phyloP scores from a whole-genome alignment of 2,888 invertebrate species.

The Aspidiotus destructor region DNA sequence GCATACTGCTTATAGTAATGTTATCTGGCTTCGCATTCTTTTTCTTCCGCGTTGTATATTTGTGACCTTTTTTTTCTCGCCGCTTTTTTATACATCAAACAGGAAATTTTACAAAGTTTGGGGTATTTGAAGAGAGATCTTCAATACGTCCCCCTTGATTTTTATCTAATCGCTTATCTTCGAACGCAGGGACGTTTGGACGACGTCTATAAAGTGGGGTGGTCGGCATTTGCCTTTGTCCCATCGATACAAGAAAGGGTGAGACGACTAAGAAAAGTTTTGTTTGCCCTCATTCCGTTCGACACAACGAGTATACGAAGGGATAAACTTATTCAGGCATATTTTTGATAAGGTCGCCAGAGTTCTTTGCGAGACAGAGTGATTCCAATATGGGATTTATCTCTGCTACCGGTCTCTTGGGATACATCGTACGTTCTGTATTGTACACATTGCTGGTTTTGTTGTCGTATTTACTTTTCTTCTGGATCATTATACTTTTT shows the following conservation, averaged over 20 bases:
- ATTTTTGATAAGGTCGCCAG: slow-evolving; percentile 29
- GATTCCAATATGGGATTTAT: slow-evolving; percentile 29
- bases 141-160: slow-evolving; percentile 32
- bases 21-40: slow-evolving; percentile 32
- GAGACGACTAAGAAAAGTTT: slow-evolving; percentile 11
- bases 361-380: slow-evolving; percentile 17
- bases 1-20: slow-evolving; percentile 30
- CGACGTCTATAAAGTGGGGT: slow-evolving; percentile 18
- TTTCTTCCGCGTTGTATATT: slow-evolving; percentile 16
- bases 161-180: slow-evolving; percentile 30
- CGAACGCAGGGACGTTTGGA: slow-evolving; percentile 17
- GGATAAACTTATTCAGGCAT: slow-evolving; percentile 32
- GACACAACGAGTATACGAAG: slow-evolving; percentile 5
- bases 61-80: background rate
- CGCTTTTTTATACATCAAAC: slow-evolving; percentile 9
- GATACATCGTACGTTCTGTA: slow-evolving; percentile 24
- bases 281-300: slow-evolving; percentile 23
- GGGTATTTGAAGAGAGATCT: slow-evolving; percentile 26
- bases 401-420: slow-evolving; percentile 26
- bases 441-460: background rate
- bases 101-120: slow-evolving; percentile 27
- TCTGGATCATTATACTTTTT: slow-evolving; percentile 24
- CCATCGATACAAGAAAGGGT: background rate
- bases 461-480: background rate
- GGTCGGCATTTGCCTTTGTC: background rate